phyloP scores from a whole-genome alignment of 2,797 vertebrate species.

The Potorous gilbertii region DNA sequence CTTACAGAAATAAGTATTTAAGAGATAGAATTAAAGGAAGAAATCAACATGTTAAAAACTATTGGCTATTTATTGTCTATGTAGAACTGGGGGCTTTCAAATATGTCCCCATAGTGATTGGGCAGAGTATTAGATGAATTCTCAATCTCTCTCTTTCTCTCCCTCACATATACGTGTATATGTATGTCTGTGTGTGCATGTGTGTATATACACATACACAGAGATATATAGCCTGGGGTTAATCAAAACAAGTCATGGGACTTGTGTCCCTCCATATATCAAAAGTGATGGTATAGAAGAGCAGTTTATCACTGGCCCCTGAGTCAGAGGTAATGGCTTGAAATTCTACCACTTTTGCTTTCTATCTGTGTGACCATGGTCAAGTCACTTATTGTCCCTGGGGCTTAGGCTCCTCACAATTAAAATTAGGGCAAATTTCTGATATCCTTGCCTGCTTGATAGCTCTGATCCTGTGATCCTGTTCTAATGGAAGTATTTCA shows the following conservation, averaged over 20 bases:
- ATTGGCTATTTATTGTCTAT: too few species aligned
- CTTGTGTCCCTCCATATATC: neutral
- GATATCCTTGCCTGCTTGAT: neutral
- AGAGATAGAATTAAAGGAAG: neutral
- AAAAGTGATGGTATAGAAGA: neutral
- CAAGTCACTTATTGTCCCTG: neutral
- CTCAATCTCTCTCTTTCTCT: too few species aligned
- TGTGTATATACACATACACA: too few species aligned
- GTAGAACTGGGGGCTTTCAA: too few species aligned
- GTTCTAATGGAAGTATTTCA: neutral
- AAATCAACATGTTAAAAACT: too few species aligned
- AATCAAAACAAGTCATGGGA: neutral
- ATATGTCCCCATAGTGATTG: too few species aligned
- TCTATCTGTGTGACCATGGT: neutral
- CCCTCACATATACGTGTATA: too few species aligned
- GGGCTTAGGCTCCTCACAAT: neutral
- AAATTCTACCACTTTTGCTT: neutral
- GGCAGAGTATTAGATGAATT: too few species aligned
- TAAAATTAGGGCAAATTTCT: neutral
- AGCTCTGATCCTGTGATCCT: neutral
- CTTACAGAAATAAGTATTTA: neutral
- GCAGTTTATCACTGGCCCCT: neutral
- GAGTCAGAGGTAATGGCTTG: neutral
- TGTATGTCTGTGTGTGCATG: neutral
- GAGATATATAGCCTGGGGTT: neutral